Conservation (phyloP, 2,113 vertebrate genomes). For the Rhea americana region DNA sequence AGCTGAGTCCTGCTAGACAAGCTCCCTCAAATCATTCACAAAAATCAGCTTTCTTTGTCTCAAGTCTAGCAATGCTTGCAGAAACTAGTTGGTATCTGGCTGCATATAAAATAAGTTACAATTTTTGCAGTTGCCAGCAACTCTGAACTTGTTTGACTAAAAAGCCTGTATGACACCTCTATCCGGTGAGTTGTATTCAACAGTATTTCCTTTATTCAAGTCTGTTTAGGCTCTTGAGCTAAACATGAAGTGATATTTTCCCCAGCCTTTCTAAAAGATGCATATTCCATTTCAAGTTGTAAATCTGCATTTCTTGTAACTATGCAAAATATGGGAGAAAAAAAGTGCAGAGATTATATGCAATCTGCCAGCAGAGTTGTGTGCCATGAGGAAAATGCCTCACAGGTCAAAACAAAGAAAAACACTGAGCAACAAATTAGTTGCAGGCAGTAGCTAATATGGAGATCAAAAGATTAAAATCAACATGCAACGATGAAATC, state of each 20-base stretch:
- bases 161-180: not conserved
- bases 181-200: not conserved
- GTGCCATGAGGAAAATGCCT: slow-evolving; percentile 76
- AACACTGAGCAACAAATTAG: slow-evolving; percentile 86
- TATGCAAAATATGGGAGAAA: slow-evolving; percentile 77
- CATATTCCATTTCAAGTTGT: slow-evolving; percentile 72
- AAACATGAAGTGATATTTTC: slow-evolving; percentile 66
- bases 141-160: not conserved
- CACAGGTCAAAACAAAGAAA: slow-evolving; percentile 80
- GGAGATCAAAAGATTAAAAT: slow-evolving; percentile 83
- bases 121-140: not conserved
- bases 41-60: not conserved
- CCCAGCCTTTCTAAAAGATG: slow-evolving; percentile 49
- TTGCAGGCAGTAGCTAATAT: slow-evolving; percentile 81
- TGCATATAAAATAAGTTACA: not conserved
- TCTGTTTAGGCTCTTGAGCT: slow-evolving; percentile 31
- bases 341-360: slow-evolving; percentile 79
- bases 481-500: slow-evolving; percentile 79
- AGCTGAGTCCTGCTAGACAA: not conserved
- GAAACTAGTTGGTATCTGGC: not conserved
- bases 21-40: not conserved
- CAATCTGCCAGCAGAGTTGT: slow-evolving; percentile 78
- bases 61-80: not conserved
- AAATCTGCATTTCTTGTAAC: slow-evolving; percentile 77
- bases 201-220: slow-evolving; percentile 51